Conservation (phyloP, 2,888 invertebrate species). For the Brachylomia viminalis region DNA sequence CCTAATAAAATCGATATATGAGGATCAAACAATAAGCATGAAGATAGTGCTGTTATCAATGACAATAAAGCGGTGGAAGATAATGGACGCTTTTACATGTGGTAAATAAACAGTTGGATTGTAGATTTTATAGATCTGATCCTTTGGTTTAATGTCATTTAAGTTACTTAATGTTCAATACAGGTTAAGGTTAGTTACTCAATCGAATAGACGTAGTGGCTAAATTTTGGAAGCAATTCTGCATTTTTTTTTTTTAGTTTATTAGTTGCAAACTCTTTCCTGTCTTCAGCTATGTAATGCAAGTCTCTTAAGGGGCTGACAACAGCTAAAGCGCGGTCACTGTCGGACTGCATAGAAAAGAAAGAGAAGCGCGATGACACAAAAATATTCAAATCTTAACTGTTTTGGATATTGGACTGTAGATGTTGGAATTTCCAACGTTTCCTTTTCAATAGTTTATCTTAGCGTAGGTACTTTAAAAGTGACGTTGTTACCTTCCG, state of each 20-base stretch:
- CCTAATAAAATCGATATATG: constrained; percentile 27
- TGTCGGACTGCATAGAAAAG: no score
- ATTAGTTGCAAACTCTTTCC: neutral
- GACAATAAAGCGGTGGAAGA: constrained; percentile 10
- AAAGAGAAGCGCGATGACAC: no score
- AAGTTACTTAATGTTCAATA: constrained; percentile 3
- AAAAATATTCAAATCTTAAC: constrained; percentile 1
- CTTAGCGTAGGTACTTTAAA: neutral
- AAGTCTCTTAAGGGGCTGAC: neutral
- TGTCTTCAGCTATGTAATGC: neutral
- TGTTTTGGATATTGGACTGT: constrained; percentile 3
- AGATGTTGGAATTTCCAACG: neutral
- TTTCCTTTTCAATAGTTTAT: neutral
- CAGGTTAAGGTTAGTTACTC: constrained; percentile 1
- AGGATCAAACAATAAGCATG: constrained; percentile 17
- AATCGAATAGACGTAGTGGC: neutral
- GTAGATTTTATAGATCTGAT: neutral
- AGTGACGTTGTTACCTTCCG: neutral
- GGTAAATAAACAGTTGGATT: constrained; percentile 4
- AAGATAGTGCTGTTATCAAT: constrained; percentile 35
- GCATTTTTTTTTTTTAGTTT: neutral
- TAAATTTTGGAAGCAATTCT: neutral
- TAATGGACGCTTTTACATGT: constrained; percentile 20
- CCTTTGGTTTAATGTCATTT: neutral
- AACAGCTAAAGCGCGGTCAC: no score